These are phyloP conservation scores for Alethe diademata DNA, from an alignment of 2,113 vertebrate species.

Conservation along the genomic window DNA sequence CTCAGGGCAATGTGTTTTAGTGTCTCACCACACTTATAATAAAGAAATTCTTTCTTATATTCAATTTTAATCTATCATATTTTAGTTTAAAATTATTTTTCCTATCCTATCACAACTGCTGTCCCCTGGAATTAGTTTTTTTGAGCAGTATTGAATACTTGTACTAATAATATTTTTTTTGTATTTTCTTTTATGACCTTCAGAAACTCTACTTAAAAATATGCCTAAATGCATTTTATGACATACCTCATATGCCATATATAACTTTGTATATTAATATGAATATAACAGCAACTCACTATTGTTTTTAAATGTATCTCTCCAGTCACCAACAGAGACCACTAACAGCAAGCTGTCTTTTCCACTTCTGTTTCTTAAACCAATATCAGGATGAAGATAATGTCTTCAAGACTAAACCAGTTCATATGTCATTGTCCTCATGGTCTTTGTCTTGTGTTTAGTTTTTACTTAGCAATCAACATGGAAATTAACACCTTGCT, in stretches of 20 bases:
- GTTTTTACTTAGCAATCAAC: neutral
- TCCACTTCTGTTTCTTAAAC: neutral
- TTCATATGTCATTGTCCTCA: neutral
- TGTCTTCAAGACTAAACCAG: neutral
- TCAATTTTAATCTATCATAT: neutral
- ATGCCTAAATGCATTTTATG: neutral
- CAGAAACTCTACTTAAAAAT: neutral
- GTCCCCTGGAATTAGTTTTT: neutral
- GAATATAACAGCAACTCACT: neutral
- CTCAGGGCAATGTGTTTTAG: neutral
- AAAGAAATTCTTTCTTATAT: neutral
- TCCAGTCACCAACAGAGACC: neutral
- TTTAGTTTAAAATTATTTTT: neutral
- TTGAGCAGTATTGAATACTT: neutral
- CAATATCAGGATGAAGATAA: neutral
- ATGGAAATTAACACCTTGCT: neutral
- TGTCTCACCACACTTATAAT: neutral
- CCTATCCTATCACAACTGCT: neutral
- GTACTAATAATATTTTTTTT: neutral
- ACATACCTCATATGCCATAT: neutral
- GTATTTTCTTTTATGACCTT: neutral
- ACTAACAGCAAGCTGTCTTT: neutral
- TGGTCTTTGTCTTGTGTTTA: neutral
- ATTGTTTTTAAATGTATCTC: neutral
- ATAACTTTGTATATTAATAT: neutral